phyloP scores from a whole-genome alignment of 1,140 invertebrate genomes.

The Drepana arcuata region DNA sequence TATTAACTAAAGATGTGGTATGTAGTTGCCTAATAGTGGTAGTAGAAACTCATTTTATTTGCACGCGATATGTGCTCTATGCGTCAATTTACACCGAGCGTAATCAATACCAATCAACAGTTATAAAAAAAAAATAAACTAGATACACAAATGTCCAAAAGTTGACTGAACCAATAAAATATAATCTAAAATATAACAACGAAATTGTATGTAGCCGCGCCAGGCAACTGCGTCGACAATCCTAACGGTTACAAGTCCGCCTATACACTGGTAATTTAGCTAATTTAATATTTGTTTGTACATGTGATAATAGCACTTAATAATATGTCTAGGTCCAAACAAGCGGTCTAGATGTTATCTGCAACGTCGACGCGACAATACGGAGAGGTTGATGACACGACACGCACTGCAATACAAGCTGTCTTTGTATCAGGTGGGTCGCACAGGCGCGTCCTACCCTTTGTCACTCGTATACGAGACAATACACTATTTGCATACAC shows the following conservation, averaged over 20 bases:
- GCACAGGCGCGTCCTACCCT: no score
- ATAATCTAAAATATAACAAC: conserved; percentile 65
- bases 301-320: conserved; percentile 60
- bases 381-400: no score
- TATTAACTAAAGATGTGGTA: conserved; percentile 30
- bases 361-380: no score
- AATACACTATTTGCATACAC: conserved; percentile 17
- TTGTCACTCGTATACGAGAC: no score
- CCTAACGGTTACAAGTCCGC: conserved; percentile 26
- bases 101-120: conserved; percentile 11
- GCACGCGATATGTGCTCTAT: no score
- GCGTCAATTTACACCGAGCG: no score
- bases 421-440: no score
- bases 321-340: conserved; percentile 40
- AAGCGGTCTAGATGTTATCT: no score
- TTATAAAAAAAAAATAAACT: no score
- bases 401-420: no score
- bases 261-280: conserved; percentile 53
- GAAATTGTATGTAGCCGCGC: conserved; percentile 34
- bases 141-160: conserved; percentile 40
- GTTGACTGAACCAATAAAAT: conserved; percentile 53
- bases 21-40: conserved; percentile 11
- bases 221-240: conserved; percentile 28
- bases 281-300: conserved; percentile 62
- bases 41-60: conserved; percentile 17